Percentiles rank a stretch among this genome's conserved stretches.
Evolutionary conservation across 2,113 vertebrate genomes (phyloP).

Genomic region (Protomyctophum bolini): DNA sequence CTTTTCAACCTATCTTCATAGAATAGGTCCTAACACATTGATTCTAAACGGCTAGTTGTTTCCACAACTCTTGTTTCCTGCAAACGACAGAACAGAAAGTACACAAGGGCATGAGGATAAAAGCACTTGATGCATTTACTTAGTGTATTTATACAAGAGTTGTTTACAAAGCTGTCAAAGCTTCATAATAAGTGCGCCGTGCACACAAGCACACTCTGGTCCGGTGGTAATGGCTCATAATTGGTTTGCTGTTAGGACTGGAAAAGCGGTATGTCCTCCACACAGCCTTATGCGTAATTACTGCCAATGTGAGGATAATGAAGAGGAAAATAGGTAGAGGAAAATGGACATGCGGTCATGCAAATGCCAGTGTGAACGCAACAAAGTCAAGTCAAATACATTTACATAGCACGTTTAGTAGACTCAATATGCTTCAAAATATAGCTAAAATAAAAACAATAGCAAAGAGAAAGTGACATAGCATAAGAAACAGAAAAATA

Average conservation of each 20-base stretch:
- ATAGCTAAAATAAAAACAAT: background rate
- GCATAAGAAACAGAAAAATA: background rate
- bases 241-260: slow-evolving; percentile 32
- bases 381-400: too few relatives aligned
- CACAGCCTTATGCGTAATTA: slow-evolving; percentile 12
- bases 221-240: slow-evolving; percentile 43
- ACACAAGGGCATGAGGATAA: slow-evolving; percentile 23
- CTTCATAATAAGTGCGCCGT: slow-evolving; percentile 49
- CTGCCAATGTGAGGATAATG: slow-evolving; percentile 6
- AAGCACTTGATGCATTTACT: slow-evolving; percentile 19
- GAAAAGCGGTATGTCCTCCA: slow-evolving; percentile 2
- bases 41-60: slow-evolving; percentile 26
- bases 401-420: too few relatives aligned
- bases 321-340: background rate
- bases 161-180: slow-evolving; percentile 52
- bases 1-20: too few relatives aligned
- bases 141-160: slow-evolving; percentile 34
- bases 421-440: too few relatives aligned
- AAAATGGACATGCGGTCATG: background rate
- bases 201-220: slow-evolving; percentile 47
- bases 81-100: slow-evolving; percentile 51
- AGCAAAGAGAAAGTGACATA: background rate
- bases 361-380: too few relatives aligned
- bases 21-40: background rate
- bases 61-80: slow-evolving; percentile 18